These are phyloP conservation scores for Drosophila mimica DNA, from an alignment of 2,888 invertebrate species.

Conservation along the genomic window DNA sequence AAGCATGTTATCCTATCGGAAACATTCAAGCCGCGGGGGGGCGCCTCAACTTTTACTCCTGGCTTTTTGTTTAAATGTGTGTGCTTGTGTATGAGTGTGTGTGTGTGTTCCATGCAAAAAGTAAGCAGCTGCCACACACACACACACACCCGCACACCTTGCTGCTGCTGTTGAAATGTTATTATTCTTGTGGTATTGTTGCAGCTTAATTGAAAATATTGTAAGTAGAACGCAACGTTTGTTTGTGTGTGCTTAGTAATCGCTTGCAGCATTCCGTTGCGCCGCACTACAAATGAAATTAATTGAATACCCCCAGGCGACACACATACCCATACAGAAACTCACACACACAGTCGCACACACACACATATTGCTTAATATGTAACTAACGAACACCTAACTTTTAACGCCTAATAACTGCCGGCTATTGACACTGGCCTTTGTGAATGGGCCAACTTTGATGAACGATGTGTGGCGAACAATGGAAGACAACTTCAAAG, in stretches of 20 bases:
- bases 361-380: slow-evolving; percentile 32
- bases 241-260: slow-evolving; percentile 56
- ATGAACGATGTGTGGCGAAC: slow-evolving; percentile 12
- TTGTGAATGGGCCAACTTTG: slow-evolving; percentile 24
- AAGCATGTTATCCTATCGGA: slow-evolving; percentile 25
- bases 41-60: slow-evolving; percentile 17
- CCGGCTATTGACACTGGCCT: slow-evolving; percentile 57
- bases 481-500: slow-evolving; percentile 35
- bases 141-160: slow-evolving; percentile 11
- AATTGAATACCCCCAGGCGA: slow-evolving; percentile 64
- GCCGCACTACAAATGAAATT: slow-evolving; percentile 71
- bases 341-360: slow-evolving; percentile 17
- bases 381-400: slow-evolving; percentile 45
- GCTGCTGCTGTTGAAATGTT: slow-evolving; percentile 64
- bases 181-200: slow-evolving; percentile 77
- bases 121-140: slow-evolving; percentile 13
- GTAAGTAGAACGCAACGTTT: slow-evolving; percentile 52
- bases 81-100: not conserved
- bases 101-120: slow-evolving; percentile 11
- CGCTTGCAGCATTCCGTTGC: slow-evolving; percentile 62
- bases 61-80: not conserved
- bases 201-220: slow-evolving; percentile 79
- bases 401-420: slow-evolving; percentile 65
- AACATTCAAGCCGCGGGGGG: slow-evolving; percentile 43
- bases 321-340: slow-evolving; percentile 20